Conservation (phyloP, 1,140 invertebrate genomes). For the Rhopalosiphum padi region DNA sequence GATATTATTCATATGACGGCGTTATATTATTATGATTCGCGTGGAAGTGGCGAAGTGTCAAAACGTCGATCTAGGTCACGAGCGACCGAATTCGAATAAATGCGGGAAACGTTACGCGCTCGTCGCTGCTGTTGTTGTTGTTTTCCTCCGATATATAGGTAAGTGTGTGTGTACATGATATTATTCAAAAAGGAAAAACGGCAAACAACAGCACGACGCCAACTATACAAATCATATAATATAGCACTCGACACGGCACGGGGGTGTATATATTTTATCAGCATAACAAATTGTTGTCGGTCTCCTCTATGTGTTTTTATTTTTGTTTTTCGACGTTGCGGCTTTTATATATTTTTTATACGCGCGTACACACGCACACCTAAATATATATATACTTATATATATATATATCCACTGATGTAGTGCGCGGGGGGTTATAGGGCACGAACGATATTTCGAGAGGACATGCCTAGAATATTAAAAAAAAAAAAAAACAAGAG, state of each 20-base stretch:
- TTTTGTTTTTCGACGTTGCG: neutral
- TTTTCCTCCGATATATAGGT: neutral
- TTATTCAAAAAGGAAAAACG: neutral
- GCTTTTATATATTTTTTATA: neutral
- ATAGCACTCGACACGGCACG: neutral
- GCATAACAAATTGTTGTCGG: constrained; percentile 31
- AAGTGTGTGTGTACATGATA: neutral
- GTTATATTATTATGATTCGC: neutral
- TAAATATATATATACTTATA: neutral
- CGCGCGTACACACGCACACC: neutral
- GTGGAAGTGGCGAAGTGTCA: neutral
- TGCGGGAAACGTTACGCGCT: neutral
- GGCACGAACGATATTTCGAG: constrained; percentile 18
- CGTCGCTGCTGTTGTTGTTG: neutral
- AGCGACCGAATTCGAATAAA: neutral
- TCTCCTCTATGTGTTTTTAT: neutral
- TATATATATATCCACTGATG: neutral
- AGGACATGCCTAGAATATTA: constrained; percentile 18
- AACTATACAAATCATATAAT: constrained; percentile 44
- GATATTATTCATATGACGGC: no score
- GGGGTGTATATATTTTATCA: constrained; percentile 33
- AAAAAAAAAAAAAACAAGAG: constrained; percentile 11
- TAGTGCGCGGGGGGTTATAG: neutral
- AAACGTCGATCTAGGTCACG: constrained; percentile 2
- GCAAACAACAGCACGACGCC: neutral